phyloP scores from a whole-genome alignment of 2,113 vertebrate species.

The Bubo blakistoni region DNA sequence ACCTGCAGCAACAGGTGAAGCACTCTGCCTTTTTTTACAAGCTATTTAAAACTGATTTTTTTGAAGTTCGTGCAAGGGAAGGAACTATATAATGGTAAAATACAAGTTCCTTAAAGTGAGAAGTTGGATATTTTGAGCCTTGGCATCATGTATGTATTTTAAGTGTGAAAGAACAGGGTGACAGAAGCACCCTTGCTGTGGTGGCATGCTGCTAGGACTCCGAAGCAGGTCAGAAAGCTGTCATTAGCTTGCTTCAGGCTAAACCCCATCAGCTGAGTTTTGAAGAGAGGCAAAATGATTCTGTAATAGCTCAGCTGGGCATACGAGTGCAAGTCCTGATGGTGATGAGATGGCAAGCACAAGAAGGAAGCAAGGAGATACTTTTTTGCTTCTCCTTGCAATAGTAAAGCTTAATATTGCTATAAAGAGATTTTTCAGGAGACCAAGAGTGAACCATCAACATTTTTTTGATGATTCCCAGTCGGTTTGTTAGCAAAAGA shows the following conservation, averaged over 20 bases:
- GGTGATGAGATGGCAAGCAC: background rate
- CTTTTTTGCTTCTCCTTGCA: background rate
- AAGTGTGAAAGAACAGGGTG: background rate
- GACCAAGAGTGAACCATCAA: background rate
- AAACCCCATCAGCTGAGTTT: background rate
- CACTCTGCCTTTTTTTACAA: background rate
- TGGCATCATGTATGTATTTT: background rate
- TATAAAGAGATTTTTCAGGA: background rate
- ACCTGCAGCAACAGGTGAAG: background rate
- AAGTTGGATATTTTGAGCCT: background rate
- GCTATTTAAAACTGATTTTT: background rate
- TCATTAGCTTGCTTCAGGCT: background rate
- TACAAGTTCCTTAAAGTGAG: background rate
- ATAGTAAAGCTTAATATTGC: background rate
- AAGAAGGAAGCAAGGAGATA: background rate
- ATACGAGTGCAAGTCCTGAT: background rate
- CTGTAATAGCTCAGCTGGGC: background rate
- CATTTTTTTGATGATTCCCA: background rate
- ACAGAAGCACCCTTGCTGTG: background rate
- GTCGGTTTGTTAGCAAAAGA: background rate
- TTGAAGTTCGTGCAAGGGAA: background rate
- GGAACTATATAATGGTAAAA: background rate
- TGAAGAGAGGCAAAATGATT: background rate
- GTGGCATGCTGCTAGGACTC: background rate
- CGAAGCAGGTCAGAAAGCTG: background rate